These are phyloP conservation scores for Lasioglossum baleicum DNA, from an alignment of 1,140 invertebrate genomes.

Conservation along the genomic window DNA sequence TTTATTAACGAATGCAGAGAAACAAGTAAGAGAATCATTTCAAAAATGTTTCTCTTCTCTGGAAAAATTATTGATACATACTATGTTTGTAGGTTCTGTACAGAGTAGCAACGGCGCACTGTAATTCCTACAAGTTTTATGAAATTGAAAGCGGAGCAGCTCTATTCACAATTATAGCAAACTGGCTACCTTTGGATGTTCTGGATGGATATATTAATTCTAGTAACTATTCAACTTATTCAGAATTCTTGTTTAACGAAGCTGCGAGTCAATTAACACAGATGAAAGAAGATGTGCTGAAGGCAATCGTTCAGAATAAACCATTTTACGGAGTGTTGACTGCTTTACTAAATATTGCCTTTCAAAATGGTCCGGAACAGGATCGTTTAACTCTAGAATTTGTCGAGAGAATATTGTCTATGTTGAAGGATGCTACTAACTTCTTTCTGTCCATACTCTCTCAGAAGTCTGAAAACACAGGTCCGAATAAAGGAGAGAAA, in stretches of 20 bases:
- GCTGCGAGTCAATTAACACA: slow-evolving; percentile 66
- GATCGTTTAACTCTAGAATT: slow-evolving; percentile 46
- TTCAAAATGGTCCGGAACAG: slow-evolving; percentile 54
- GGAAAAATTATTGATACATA: not conserved
- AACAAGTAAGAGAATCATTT: slow-evolving; percentile 54
- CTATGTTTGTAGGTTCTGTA: slow-evolving; percentile 65
- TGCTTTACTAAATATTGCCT: slow-evolving; percentile 64
- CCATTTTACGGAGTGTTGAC: slow-evolving; percentile 74
- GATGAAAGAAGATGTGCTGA: slow-evolving; percentile 75
- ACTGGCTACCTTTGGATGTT: slow-evolving; percentile 56
- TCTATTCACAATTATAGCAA: slow-evolving; percentile 74
- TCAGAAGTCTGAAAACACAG: slow-evolving; percentile 63
- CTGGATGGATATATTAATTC: not conserved
- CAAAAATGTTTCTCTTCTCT: slow-evolving; percentile 32
- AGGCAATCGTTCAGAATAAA: slow-evolving; percentile 68
- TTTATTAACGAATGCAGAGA: slow-evolving; percentile 55
- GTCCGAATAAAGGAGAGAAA: slow-evolving; percentile 37
- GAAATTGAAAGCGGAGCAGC: slow-evolving; percentile 80
- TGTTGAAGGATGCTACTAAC: slow-evolving; percentile 72
- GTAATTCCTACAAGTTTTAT: slow-evolving; percentile 80
- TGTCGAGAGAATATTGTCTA: slow-evolving; percentile 61
- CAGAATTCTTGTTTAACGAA: slow-evolving; percentile 62
- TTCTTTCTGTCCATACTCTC: slow-evolving; percentile 75
- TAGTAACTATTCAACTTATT: slow-evolving; percentile 32
- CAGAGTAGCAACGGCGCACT: slow-evolving; percentile 71